phyloP scores from a whole-genome alignment of 2,888 invertebrate genomes.

The Torymus aiolomorphi region DNA sequence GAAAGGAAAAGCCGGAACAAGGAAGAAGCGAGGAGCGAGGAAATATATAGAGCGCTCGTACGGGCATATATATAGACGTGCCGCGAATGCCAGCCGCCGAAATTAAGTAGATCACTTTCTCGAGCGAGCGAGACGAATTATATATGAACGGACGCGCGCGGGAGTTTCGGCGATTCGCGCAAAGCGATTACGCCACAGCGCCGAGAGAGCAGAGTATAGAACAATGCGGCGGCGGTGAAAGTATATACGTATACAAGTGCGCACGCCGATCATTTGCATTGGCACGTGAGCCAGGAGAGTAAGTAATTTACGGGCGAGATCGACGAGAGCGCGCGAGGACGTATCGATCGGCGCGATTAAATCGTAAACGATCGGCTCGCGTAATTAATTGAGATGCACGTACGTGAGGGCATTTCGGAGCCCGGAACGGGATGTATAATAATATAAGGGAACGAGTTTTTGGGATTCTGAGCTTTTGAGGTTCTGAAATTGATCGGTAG shows the following conservation, averaged over 20 bases:
- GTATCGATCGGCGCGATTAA: not conserved
- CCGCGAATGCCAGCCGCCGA: conserved; percentile 27
- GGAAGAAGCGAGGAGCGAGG: not conserved
- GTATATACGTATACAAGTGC: too few species aligned
- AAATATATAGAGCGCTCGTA: not conserved
- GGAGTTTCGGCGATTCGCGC: too few species aligned
- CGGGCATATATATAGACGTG: conserved; percentile 6
- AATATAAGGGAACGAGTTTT: too few species aligned
- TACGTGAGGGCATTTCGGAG: too few species aligned
- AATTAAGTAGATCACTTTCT: conserved; percentile 50
- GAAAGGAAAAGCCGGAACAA: not conserved
- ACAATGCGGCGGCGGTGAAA: too few species aligned
- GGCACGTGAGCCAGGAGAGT: not conserved
- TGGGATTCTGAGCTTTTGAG: too few species aligned
- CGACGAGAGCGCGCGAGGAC: not conserved
- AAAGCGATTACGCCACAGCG: too few species aligned
- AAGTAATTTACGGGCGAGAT: not conserved
- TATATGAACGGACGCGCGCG: too few species aligned
- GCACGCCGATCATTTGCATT: not conserved
- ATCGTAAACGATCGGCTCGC: not conserved
- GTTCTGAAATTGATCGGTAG: too few species aligned
- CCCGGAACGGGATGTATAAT: too few species aligned
- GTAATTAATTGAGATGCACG: not conserved
- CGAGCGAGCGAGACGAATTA: not conserved
- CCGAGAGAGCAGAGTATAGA: too few species aligned